Evolutionary conservation across 2,113 vertebrate genomes (phyloP).

Genomic region (Xerus inauris): DNA sequence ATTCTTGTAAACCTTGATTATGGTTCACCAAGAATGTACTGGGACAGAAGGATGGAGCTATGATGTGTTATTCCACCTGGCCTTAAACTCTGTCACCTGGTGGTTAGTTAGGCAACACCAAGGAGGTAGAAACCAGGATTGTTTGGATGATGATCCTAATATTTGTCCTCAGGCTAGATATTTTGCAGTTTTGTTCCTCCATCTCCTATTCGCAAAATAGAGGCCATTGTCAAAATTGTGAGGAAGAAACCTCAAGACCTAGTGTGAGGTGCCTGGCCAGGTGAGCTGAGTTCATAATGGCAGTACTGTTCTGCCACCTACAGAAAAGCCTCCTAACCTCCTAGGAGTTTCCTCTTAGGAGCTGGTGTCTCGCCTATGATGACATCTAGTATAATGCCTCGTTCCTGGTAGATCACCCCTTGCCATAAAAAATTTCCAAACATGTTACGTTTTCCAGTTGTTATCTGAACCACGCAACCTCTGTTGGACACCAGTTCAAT

Average conservation of each 20-base stretch:
- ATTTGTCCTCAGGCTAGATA: not conserved
- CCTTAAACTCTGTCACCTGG: conserved; percentile 11
- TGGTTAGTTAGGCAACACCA: not conserved
- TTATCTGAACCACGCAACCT: not conserved
- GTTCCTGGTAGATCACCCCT: not conserved
- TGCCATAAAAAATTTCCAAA: not conserved
- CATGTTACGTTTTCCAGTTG: not conserved
- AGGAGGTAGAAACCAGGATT: not conserved
- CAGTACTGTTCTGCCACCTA: not conserved
- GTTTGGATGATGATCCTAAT: not conserved
- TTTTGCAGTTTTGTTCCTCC: conserved; percentile 19
- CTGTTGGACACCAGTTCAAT: not conserved
- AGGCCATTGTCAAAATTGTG: too few relatives aligned
- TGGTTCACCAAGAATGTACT: conserved; percentile 74
- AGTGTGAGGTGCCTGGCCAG: not conserved
- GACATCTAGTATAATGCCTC: not conserved
- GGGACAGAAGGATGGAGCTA: conserved; percentile 63
- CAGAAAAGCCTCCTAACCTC: not conserved
- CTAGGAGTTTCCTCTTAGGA: not conserved
- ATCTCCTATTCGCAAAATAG: not conserved
- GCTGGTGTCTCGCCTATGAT: not conserved
- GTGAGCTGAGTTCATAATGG: too few relatives aligned
- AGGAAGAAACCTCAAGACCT: not conserved
- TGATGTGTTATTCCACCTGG: conserved; percentile 20
- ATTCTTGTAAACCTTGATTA: conserved; percentile 70